Base-by-base conservation (phyloP, 2,888 invertebrate species). In the Harpalus rubripes region DNA sequence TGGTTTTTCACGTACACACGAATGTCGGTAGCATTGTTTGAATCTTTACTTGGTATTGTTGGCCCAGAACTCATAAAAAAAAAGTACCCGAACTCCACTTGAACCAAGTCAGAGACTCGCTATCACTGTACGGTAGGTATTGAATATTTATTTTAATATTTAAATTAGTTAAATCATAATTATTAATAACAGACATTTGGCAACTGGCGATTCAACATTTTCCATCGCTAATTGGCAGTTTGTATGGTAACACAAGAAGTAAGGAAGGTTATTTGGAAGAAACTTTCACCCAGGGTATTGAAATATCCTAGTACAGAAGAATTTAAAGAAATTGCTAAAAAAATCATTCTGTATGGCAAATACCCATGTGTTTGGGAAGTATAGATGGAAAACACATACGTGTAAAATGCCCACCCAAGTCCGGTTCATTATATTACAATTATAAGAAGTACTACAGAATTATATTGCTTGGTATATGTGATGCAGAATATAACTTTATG, bases 1-100 rank as follows among this genome's bases (percentile, higher is more conserved):
- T 58, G 58, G 58, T 58, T 58, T 58, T 58, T 58, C 12, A 58
- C 58, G 5, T 58, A 58, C 12, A 58, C 58, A 15, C 6, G 58
- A 5, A 58, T 58, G 58, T 58, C 58, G 4, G 7, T 12, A 7
- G 15, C 6, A 12, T 58, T 58, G 12, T 58, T 58, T 12, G 58
- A 58, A 15, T 5, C 6, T 5, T 12, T 58, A 5, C 12, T 58
- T 5, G 12, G 12, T 7, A 5, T 58, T 7, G 58, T 58, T 58
- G 58, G 58, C 4, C 58, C 6, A 12, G 6, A 5, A 15, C 58
- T 58, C 4, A 12, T 7, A n/a, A 15, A 58, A 58, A 58, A 58
- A 58, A 12, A 58, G 58, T 15, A 58, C 12, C 4, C 6, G 58
- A 12, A n/a, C 58, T 5, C 12, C 12, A 58, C 12, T 58, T 7